phyloP scores from a whole-genome alignment of 37 sponge, comb jelly and placozoan species.

The Petrosia ficiformis region DNA sequence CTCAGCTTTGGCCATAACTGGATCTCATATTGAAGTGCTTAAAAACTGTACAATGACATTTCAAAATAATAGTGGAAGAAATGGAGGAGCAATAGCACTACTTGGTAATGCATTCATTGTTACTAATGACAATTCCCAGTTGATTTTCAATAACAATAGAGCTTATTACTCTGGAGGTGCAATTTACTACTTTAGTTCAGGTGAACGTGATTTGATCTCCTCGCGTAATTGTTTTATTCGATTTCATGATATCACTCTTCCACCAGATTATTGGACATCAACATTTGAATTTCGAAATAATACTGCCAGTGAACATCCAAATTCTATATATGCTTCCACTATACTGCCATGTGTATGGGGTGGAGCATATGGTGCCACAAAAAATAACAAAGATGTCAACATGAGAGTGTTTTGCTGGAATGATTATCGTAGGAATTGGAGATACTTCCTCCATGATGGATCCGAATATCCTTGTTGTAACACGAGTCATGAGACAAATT shows the following conservation, averaged over 20 bases:
- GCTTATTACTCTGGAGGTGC: slow-evolving; percentile 29
- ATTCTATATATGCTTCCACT: slow-evolving; percentile 59
- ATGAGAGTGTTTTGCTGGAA: slow-evolving; percentile 5
- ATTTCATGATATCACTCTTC: not conserved
- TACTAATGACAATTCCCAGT: not conserved
- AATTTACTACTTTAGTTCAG: slow-evolving; percentile 3
- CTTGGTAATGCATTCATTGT: slow-evolving; percentile 17
- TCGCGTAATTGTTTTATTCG: slow-evolving; percentile 46
- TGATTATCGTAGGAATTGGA: not conserved
- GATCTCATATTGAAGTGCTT: slow-evolving; percentile 2
- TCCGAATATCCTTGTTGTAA: no score
- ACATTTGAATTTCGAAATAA: slow-evolving; percentile 36
- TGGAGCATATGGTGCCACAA: not conserved
- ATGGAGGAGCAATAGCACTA: slow-evolving; percentile 38
- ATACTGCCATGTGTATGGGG: slow-evolving; percentile 61
- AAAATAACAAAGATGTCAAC: not conserved
- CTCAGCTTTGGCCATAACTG: slow-evolving; percentile 18
- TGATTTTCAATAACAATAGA: slow-evolving; percentile 7
- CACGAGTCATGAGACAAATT: not conserved
- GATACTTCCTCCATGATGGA: not conserved
- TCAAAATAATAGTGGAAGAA: slow-evolving; percentile 4
- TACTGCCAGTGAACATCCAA: slow-evolving; percentile 1
- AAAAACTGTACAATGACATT: not conserved
- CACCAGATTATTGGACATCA: slow-evolving; percentile 23
- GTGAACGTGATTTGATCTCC: slow-evolving; percentile 27